A percentile compares a stretch with the other conserved stretches of the same genome.
phyloP scores from a whole-genome alignment of 2,797 vertebrate species.

The Sparus aurata region DNA sequence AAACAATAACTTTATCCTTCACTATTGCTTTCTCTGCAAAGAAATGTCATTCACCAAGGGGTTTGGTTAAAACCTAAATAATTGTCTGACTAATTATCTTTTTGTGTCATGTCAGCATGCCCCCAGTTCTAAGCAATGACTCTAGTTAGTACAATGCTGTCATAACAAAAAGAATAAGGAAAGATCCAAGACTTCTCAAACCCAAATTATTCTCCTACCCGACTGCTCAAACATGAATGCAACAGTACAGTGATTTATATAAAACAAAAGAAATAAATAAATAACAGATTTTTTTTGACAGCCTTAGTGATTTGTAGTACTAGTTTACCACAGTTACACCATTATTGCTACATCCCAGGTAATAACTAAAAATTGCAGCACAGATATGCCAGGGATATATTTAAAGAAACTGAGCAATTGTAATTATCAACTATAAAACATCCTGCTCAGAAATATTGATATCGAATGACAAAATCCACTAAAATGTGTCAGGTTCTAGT shows the following conservation, averaged over 20 bases:
- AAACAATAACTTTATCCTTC: background rate
- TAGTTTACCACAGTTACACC: background rate
- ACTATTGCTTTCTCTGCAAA: background rate
- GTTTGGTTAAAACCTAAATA: background rate
- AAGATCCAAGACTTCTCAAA: no score
- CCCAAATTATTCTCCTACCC: no score
- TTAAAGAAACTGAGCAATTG: background rate
- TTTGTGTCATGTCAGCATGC: no score
- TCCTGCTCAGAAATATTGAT: background rate
- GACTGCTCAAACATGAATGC: no score
- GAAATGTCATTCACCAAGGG: background rate
- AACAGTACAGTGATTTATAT: no score
- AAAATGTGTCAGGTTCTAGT: background rate
- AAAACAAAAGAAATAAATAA: no score
- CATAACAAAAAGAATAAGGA: no score
- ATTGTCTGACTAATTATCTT: background rate
- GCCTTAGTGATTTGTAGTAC: no score
- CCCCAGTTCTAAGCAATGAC: no score
- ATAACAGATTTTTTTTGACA: no score
- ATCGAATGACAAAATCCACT: background rate
- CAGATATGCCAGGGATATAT: background rate
- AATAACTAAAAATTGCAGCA: background rate
- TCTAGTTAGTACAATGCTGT: background rate
- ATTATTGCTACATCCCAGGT: background rate
- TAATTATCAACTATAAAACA: background rate